Evolutionary conservation across 2,797 vertebrate species (phyloP).

Genomic region (Vultur gryphus): DNA sequence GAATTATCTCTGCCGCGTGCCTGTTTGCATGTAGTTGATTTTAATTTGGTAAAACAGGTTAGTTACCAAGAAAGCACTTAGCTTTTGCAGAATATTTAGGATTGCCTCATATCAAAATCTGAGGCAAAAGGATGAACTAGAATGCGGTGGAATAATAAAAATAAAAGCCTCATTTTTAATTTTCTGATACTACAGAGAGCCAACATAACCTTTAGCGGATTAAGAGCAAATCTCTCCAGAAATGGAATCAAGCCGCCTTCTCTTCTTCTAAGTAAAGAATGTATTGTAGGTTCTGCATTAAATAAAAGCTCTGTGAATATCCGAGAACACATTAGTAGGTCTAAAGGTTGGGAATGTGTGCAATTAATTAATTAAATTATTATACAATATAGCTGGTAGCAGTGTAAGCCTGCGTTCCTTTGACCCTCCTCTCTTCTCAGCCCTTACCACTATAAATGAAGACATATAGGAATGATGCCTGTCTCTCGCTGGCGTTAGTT

Average conservation of each 20-base stretch:
- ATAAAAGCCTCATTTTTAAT: constrained; percentile 46
- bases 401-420: not conserved
- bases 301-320: constrained; percentile 55
- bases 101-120: not conserved
- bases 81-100: constrained; percentile 16
- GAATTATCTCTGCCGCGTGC: not conserved
- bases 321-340: constrained; percentile 42
- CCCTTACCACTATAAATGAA: constrained; percentile 11
- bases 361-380: constrained; percentile 62
- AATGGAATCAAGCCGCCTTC: constrained; percentile 45
- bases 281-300: constrained; percentile 34
- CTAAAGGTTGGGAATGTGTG: constrained; percentile 45
- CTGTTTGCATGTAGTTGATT: not conserved
- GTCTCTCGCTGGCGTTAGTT: not conserved
- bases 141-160: constrained; percentile 28
- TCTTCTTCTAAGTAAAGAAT: constrained; percentile 30
- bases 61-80: not conserved
- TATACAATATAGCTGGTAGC: constrained; percentile 26
- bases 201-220: constrained; percentile 56
- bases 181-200: constrained; percentile 34
- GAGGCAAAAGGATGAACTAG: not conserved
- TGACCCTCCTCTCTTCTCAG: constrained; percentile 47
- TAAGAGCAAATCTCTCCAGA: constrained; percentile 61
- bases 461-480: constrained; percentile 5
- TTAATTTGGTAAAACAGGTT: constrained; percentile 40